Conservation (phyloP, 2,113 vertebrate species). For the Hemiprocne comata region DNA sequence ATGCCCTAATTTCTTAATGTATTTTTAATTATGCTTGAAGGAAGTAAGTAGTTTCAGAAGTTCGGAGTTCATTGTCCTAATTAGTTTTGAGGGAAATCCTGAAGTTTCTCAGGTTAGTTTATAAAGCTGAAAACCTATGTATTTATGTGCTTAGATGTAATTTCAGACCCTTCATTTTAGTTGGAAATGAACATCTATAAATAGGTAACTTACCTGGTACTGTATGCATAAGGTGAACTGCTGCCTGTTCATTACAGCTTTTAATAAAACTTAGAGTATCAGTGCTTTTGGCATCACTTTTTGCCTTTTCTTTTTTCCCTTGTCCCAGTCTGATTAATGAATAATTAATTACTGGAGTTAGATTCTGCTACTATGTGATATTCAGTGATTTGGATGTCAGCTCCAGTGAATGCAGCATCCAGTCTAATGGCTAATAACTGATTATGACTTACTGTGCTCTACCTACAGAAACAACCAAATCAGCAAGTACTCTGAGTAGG, state of each 20-base stretch:
- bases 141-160: background rate
- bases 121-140: background rate
- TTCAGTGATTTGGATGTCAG: background rate
- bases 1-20: background rate
- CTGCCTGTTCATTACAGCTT: background rate
- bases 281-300: background rate
- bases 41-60: background rate
- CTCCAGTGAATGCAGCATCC: background rate
- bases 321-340: background rate
- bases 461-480: background rate
- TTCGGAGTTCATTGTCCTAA: background rate
- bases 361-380: background rate
- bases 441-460: background rate
- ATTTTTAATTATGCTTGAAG: background rate
- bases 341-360: background rate
- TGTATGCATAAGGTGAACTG: background rate
- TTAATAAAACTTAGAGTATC: background rate
- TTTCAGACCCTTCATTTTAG: background rate
- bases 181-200: background rate
- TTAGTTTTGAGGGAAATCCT: background rate
- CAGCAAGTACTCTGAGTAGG: background rate
- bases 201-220: background rate
- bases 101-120: background rate
- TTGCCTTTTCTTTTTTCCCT: background rate
- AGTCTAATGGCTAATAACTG: background rate